phyloP scores from a whole-genome alignment of 2,888 invertebrate species.

The Petrolisthes cinctipes region DNA sequence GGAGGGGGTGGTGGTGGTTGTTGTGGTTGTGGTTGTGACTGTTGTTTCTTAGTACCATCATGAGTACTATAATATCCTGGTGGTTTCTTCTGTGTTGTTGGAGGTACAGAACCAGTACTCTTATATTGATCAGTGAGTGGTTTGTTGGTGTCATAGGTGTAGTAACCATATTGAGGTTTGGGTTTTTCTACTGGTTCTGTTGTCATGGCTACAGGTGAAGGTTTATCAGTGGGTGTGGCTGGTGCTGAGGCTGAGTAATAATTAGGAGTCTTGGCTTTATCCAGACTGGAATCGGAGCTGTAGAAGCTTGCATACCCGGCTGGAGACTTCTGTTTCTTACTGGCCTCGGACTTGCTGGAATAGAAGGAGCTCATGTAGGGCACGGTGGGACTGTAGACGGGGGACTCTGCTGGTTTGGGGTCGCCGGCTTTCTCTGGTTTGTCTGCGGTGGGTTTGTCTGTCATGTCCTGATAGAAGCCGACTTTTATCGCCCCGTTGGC shows the following conservation, averaged over 20 bases:
- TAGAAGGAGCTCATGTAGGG: slow-evolving; percentile 63
- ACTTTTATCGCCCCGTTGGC: slow-evolving; percentile 63
- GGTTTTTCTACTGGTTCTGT: slow-evolving; percentile 51
- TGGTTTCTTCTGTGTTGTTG: slow-evolving; percentile 51
- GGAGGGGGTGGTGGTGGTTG: slow-evolving; percentile 29
- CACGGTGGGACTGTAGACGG: slow-evolving; percentile 64
- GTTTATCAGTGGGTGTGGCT: slow-evolving; percentile 62
- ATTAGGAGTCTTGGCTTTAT: slow-evolving; percentile 64
- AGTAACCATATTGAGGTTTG: slow-evolving; percentile 63
- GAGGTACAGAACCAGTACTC: slow-evolving; percentile 54
- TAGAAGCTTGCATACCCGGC: slow-evolving; percentile 63
- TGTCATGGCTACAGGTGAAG: slow-evolving; percentile 52
- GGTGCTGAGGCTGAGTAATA: slow-evolving; percentile 65
- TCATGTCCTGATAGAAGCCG: slow-evolving; percentile 64
- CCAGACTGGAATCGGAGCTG: slow-evolving; percentile 54
- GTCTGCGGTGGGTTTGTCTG: slow-evolving; percentile 56
- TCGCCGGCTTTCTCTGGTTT: slow-evolving; percentile 53
- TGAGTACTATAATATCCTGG: slow-evolving; percentile 47
- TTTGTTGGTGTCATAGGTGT: slow-evolving; percentile 63
- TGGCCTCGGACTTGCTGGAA: slow-evolving; percentile 53
- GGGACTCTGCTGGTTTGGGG: slow-evolving; percentile 60
- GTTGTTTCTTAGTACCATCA: slow-evolving; percentile 51
- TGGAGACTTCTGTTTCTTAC: slow-evolving; percentile 62
- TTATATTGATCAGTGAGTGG: slow-evolving; percentile 65
- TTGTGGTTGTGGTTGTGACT: slow-evolving; percentile 30